phyloP scores from a whole-genome alignment of 2,113 vertebrate species.

The Dromiciops gliroides region DNA sequence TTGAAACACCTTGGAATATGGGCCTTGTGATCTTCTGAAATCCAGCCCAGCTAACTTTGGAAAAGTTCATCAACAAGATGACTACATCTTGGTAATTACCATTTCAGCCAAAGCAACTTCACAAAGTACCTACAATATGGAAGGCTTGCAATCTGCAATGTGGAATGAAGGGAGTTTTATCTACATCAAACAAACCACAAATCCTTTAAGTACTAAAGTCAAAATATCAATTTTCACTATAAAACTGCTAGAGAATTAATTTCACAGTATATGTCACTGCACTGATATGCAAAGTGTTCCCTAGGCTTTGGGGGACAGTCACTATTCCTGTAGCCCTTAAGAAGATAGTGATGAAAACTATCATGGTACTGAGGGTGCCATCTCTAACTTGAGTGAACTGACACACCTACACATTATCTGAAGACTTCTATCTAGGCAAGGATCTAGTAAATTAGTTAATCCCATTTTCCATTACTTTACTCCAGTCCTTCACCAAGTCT shows the following conservation, averaged over 20 bases:
- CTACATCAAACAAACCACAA: background rate
- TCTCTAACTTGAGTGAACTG: background rate
- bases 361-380: background rate
- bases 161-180: background rate
- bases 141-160: background rate
- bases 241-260: slow-evolving; percentile 35
- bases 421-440: background rate
- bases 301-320: background rate
- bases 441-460: background rate
- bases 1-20: background rate
- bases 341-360: background rate
- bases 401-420: background rate
- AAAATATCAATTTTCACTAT: slow-evolving; percentile 36
- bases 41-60: background rate
- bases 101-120: background rate
- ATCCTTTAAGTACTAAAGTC: slow-evolving; percentile 23
- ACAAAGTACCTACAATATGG: background rate
- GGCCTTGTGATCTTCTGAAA: background rate
- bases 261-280: background rate
- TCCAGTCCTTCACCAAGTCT: background rate
- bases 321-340: background rate
- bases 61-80: background rate
- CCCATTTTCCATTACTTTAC: background rate
- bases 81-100: background rate
- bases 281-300: background rate